These are phyloP conservation scores for Globodera rostochiensis DNA, from an alignment of 1,140 invertebrate species.

Conservation along the genomic window DNA sequence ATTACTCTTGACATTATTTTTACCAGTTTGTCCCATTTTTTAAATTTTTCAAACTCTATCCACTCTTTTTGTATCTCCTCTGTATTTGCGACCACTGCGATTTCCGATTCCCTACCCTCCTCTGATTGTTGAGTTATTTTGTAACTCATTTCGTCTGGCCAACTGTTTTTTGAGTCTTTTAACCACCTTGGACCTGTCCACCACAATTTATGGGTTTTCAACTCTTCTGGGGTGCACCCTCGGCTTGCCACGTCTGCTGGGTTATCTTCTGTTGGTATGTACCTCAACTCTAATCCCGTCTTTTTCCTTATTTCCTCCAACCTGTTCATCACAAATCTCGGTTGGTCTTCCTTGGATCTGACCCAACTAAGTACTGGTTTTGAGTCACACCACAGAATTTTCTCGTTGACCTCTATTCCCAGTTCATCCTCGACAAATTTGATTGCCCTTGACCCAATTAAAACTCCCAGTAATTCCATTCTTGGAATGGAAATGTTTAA, in stretches of 20 bases:
- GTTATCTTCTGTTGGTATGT: conserved; percentile 3
- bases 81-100: not conserved
- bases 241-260: conserved; percentile 7
- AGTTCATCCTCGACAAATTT: not conserved
- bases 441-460: conserved; percentile 13
- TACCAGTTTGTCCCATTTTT: conserved; percentile 9
- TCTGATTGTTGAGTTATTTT: not conserved
- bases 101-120: not conserved
- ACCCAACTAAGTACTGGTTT: conserved; percentile 16
- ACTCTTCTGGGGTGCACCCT: not conserved
- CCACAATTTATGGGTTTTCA: not conserved
- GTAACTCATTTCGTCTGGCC: conserved; percentile 4
- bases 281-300: not conserved
- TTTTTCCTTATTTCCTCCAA: not conserved
- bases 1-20: conserved; percentile 1
- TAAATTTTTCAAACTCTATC: not conserved
- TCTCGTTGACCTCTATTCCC: not conserved
- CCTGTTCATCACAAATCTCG: not conserved
- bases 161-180: not conserved
- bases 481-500: not conserved
- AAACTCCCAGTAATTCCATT: conserved; percentile 8
- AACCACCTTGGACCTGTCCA: not conserved
- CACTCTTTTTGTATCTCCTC: not conserved
- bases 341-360: not conserved
- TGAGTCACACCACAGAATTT: conserved; percentile 11